Conservation (phyloP, 2,797 vertebrate genomes). For the Sparus aurata region DNA sequence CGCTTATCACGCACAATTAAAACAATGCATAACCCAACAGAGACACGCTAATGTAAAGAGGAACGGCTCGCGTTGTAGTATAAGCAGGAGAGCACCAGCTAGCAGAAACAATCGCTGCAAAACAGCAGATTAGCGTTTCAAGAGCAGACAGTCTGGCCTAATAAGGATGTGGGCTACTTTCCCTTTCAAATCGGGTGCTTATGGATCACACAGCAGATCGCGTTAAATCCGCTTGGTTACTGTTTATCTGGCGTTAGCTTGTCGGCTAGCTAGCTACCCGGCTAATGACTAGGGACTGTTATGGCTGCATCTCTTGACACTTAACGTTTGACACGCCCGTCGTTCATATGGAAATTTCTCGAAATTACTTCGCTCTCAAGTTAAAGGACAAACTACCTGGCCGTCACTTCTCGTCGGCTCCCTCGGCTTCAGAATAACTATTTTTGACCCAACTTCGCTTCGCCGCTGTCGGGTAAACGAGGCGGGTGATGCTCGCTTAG, state of each 20-base stretch:
- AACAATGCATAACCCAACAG: neutral
- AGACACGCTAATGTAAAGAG: neutral
- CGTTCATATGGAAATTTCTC: neutral
- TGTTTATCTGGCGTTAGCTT: conserved; percentile 52
- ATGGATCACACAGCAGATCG: conserved; percentile 39
- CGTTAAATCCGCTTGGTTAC: conserved; percentile 31
- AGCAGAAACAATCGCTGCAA: conserved; percentile 7
- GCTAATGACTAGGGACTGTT: conserved; percentile 23
- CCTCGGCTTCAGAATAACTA: conserved; percentile 24
- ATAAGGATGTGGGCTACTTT: conserved; percentile 58
- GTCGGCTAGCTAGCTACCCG: conserved; percentile 44
- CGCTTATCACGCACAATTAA: neutral
- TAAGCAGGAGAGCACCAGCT: conserved; percentile 16
- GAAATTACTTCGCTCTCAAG: neutral
- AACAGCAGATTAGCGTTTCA: conserved; percentile 33
- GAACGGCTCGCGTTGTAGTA: neutral
- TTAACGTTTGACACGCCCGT: conserved; percentile 33
- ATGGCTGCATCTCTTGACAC: conserved; percentile 30
- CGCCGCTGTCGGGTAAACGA: conserved; percentile 6
- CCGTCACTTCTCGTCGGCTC: conserved; percentile 37
- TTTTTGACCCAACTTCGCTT: conserved; percentile 13
- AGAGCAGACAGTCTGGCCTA: conserved; percentile 41
- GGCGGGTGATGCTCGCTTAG: conserved; percentile 54
- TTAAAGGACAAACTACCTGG: conserved; percentile 52
- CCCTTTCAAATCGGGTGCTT: conserved; percentile 41